Base-by-base conservation (phyloP, 2,113 vertebrate genomes). In the Nothobranchius kuhntae region DNA sequence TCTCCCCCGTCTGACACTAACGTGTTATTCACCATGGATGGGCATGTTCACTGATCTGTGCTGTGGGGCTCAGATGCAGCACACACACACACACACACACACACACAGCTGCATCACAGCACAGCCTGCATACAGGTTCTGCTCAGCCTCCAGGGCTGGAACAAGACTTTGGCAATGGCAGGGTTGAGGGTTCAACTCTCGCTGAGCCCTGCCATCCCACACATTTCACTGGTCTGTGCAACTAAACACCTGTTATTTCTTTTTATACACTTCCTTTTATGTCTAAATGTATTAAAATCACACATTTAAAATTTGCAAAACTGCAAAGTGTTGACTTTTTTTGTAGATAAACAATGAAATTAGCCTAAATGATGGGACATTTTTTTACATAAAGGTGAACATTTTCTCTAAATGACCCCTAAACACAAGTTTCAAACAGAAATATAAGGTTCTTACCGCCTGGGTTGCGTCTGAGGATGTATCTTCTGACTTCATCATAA, bases 401-500 rank as follows among this genome's bases (percentile, higher is more conserved):
- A 13, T 44, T 3, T 6, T 12, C 40, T 68, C 14, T 30, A 9
- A 7, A 0, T 3, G 8, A 7, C 15, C 17, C n/a, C 40, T 13
- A 56, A 8, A 56, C 12, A 52, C 17, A 53, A 35, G 30, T 9
- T 2, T 11, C 9, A 30, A 50, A 71, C 56, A 40, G 13, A 17
- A 65, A 52, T 14, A 0, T 30, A 36, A 17, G 2, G 2, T 71
- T 45, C 84, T 91, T 90, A 94, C 93, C 93, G 70, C 93, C 93
- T 68, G 93, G 93, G 80, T 82, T 89, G 61, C 91, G 89, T 84
- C 93, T 81, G 65, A 94, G 87, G 67, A 94, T 89, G 53, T 94
- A 94, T 89, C 89, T 92, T 84, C 93, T 87, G 53, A 17, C 87
- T 85, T 94, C 93, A 83, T 94, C 93, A 10, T 94, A 94, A 52